These are phyloP conservation scores for Pogonomyrmex californicus DNA, from an alignment of 1,140 invertebrate genomes.

Conservation along the genomic window DNA sequence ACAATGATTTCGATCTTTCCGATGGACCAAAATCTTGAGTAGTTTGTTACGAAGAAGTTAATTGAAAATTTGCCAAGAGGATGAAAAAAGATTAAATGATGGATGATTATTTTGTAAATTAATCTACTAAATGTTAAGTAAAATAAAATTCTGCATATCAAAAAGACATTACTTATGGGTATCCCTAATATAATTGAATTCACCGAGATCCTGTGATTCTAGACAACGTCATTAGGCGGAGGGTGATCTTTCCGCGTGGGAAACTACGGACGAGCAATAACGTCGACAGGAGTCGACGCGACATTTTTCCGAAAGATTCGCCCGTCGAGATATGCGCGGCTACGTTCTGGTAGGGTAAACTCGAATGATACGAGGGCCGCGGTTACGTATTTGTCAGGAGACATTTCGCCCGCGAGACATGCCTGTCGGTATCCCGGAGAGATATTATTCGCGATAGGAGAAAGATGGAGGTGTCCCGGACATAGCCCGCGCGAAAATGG, in stretches of 20 bases:
- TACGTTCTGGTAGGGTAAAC: conserved; percentile 73
- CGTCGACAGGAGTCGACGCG: not conserved
- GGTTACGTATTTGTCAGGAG: conserved; percentile 75
- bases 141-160: too few relatives aligned
- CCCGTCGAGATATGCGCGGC: conserved; percentile 68
- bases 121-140: too few relatives aligned
- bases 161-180: too few relatives aligned
- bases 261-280: conserved; percentile 14
- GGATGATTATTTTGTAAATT: too few relatives aligned
- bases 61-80: too few relatives aligned
- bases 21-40: too few relatives aligned
- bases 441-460: conserved; percentile 76
- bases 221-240: not conserved
- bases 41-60: too few relatives aligned
- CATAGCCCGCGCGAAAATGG: conserved; percentile 71
- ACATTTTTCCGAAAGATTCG: conserved; percentile 28
- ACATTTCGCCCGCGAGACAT: conserved; percentile 67
- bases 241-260: not conserved
- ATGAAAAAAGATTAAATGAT: too few relatives aligned
- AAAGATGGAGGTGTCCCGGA: conserved; percentile 57
- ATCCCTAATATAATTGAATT: conserved; percentile 29
- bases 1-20: too few relatives aligned
- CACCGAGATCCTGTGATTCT: too few relatives aligned
- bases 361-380: conserved; percentile 67
- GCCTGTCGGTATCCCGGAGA: conserved; percentile 68